Evolutionary conservation across 2,888 invertebrate species (phyloP).

Genomic region (Pristionchus exspectatus): DNA sequence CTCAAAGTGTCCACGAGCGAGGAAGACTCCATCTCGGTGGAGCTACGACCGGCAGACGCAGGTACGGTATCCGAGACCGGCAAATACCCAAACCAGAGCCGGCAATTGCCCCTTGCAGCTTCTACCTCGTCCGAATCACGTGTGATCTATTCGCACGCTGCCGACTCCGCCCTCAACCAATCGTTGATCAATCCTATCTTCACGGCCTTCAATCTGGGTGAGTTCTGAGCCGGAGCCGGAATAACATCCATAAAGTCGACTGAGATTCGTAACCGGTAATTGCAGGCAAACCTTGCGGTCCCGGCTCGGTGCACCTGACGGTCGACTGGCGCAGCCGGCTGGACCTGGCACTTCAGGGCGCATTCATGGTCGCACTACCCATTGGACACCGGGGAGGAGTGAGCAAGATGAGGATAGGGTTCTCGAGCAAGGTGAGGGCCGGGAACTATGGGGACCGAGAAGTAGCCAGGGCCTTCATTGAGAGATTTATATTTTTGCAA

Average conservation of each 20-base stretch:
- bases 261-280: background rate
- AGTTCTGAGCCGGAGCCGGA: background rate
- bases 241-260: background rate
- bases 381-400: background rate
- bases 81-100: background rate
- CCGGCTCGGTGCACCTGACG: background rate
- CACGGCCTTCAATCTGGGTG: constrained; percentile 43
- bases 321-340: constrained; percentile 42
- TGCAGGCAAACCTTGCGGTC: constrained; percentile 49
- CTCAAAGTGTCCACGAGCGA: constrained; percentile 44
- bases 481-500: background rate
- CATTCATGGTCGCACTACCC: constrained; percentile 51
- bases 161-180: background rate
- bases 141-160: background rate
- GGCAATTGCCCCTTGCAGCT: background rate
- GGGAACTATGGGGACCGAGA: background rate
- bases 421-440: constrained; percentile 39
- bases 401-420: constrained; percentile 37
- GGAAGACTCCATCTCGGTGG: constrained; percentile 7
- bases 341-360: constrained; percentile 43
- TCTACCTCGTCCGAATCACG: constrained; percentile 23
- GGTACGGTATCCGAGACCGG: background rate
- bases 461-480: background rate
- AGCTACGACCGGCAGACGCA: constrained; percentile 6
- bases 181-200: constrained; percentile 45